phyloP scores from a whole-genome alignment of 2,113 vertebrate genomes.

The Leptobrachium ailaonicum region DNA sequence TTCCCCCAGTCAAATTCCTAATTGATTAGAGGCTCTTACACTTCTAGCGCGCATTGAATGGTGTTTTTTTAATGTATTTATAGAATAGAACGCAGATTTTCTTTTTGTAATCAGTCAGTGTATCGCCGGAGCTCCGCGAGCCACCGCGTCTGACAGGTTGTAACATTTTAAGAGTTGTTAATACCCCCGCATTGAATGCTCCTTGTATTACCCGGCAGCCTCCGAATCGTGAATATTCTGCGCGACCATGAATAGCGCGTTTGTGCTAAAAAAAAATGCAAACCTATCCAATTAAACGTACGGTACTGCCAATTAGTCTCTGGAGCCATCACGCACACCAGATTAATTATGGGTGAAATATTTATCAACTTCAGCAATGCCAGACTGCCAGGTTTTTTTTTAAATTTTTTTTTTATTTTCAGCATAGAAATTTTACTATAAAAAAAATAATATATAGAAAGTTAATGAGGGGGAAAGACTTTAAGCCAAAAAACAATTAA shows the following conservation, averaged over 20 bases:
- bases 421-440: slow-evolving; percentile 44
- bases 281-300: slow-evolving; percentile 45
- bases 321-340: slow-evolving; percentile 45
- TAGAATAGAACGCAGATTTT: slow-evolving; percentile 19
- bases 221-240: slow-evolving; percentile 27
- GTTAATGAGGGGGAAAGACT: slow-evolving; percentile 43
- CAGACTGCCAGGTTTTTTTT: slow-evolving; percentile 15
- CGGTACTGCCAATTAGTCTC: slow-evolving; percentile 46
- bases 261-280: slow-evolving; percentile 26
- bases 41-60: neutral
- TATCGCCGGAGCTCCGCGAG: slow-evolving; percentile 1
- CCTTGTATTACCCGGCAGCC: slow-evolving; percentile 36
- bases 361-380: slow-evolving; percentile 44
- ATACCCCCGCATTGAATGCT: slow-evolving; percentile 42
- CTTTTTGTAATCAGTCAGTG: neutral
- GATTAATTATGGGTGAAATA: slow-evolving; percentile 49
- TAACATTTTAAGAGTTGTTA: slow-evolving; percentile 50
- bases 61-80: neutral
- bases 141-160: slow-evolving; percentile 45
- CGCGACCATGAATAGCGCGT: slow-evolving; percentile 31
- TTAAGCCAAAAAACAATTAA: slow-evolving; percentile 47
- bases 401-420: neutral
- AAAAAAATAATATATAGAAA: slow-evolving; percentile 38
- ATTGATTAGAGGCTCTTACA: neutral
- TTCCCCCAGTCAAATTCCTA: slow-evolving; percentile 8